Evolutionary conservation across 2,888 invertebrate species (phyloP), one percentile per base, ranked within the genome.

Genomic region (Rutpela maculata): DNA sequence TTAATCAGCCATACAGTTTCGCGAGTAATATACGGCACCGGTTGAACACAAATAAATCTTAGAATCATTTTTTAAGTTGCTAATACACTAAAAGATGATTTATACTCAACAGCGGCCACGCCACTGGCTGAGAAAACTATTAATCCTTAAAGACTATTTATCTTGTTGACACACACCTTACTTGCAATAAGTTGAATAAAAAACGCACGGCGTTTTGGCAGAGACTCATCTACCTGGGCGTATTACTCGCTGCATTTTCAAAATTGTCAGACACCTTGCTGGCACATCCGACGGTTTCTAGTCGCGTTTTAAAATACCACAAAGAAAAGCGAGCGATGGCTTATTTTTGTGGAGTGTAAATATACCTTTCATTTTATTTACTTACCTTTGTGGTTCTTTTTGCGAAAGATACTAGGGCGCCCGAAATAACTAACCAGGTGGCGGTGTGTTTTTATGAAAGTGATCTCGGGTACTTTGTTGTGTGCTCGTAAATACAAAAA

Each of bases 131-230:
- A 55, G 72, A 62, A 62, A 35, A 63, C 66, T 66, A 65, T 75
- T 70, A 75, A 75, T 75, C 62, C 75, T 56, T 50, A n/a, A 38
- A 43, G 26, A 57, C 70, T 70, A 75, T 75, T 75, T 70, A 75
- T 75, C 68, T 75, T 65, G 75, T 43, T 75, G 75, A 75, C 75
- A 70, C 12, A 50, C 67, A 68, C 67, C 75, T 72, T 72, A 50
- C 72, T 19, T 55, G 60, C 72, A 72, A 55, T 70, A 63, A 72
- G 67, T 26, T 26, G 35, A 26, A 19, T 55, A 72, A 72, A 72
- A 72, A 72, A 50, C 22, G 72, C 63, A 31, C 10, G 17, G 17
- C 15, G 72, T 72, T 63, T 72, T 72, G 72, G 72, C 72, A 70
- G 9, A 38, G 65, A 22, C n/a, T 62, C 63, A 63, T 72, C 63